Percentiles rank a stretch among this genome's conserved stretches.
Conservation (phyloP, 1,140 invertebrate species). For the Lysiphlebus fabarum region DNA sequence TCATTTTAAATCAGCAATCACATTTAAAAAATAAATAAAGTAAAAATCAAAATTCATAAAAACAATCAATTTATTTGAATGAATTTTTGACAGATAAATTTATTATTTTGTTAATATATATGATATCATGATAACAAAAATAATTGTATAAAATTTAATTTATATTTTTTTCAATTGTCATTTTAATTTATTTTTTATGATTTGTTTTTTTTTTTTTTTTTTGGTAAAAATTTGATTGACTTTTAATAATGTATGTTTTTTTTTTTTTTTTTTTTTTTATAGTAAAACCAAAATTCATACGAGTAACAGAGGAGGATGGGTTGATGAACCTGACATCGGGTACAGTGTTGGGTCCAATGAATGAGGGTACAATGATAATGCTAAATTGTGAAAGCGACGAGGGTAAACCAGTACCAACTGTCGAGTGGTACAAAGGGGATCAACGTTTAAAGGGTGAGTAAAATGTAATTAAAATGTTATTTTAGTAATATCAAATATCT, state of each 20-base stretch:
- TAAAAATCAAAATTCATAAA: no score
- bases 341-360: constrained; percentile 65
- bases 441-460: constrained; percentile 66
- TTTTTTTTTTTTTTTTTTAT: constrained; percentile 50
- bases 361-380: constrained; percentile 65
- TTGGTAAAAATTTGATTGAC: background rate
- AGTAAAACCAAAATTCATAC: constrained; percentile 70
- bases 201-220: background rate
- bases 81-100: no score
- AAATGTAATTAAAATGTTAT: background rate
- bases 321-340: constrained; percentile 56
- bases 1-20: no score
- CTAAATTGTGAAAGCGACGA: constrained; percentile 69
- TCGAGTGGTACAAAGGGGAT: constrained; percentile 73
- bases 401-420: constrained; percentile 73
- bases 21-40: background rate
- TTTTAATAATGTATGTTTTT: background rate
- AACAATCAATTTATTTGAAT: no score
- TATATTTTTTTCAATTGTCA: no score
- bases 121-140: no score
- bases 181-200: background rate
- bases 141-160: no score
- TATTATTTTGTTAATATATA: no score
- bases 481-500: background rate
- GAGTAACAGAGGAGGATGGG: constrained; percentile 54